Evolutionary conservation across 2,113 vertebrate species (phyloP), one percentile per base, ranked within the genome.

Genomic region (Sceloporus tristichus): DNA sequence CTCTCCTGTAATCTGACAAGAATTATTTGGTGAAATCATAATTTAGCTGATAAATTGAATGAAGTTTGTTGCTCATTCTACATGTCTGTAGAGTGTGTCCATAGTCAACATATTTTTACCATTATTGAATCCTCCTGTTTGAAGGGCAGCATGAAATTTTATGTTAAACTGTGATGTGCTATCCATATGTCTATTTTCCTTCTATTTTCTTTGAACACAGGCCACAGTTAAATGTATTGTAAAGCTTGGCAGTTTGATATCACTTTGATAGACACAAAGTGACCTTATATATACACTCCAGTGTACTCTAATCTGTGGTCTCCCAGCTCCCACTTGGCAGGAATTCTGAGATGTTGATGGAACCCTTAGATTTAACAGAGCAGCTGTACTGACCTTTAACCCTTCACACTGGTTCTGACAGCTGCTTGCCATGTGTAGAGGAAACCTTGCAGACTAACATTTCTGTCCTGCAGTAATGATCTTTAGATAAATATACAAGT

Each of bases 361-460:
- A 97, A 96, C 95, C 97, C 96, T 92, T 89, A 95, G 95, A 96
- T 97, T 96, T 95, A 76, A 81, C 95, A 96, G 96, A 97, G 95
- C 96, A 97, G 96, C 95, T 92, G 91, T 88, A 13, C 93, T 96
- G 96, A 96, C 96, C 96, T 96, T 92, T 96, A 70, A 91, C 96
- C 96, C 93, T 88, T 90, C 93, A 93, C 96, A 92, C 95, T 96
- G 95, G 91, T 97, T 95, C 96, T 96, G 96, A 97, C 97, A 98
- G 97, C 97, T 97, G 97, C 96, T 95, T 95, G 93, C 97, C 96
- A 97, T 97, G 96, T 97, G 97, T 92, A 95, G 96, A 96, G 96
- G 96, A 97, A 97, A 96, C 94, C 96, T 96, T 95, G 95, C 95
- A 97, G 96, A 93, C 96, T 95, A 94, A 96, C 96, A 92, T 94